Percentiles rank a stretch among this genome's conserved stretches.
Evolutionary conservation across 2,113 vertebrate genomes (phyloP).

Genomic region (Echinops telfairi): DNA sequence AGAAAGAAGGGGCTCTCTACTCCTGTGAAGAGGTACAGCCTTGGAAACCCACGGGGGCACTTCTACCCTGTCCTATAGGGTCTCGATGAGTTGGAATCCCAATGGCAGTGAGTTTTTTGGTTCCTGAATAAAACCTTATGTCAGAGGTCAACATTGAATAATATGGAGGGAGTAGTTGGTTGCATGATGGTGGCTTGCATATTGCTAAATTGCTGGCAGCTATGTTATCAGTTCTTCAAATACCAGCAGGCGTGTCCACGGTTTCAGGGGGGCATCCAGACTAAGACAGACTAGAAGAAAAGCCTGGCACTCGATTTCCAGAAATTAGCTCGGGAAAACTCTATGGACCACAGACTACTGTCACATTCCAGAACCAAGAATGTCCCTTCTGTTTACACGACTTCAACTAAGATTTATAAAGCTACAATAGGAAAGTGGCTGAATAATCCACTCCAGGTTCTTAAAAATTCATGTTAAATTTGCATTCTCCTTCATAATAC

Average conservation of each 20-base stretch:
- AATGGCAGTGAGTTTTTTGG: too few relatives aligned
- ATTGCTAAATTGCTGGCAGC: background rate
- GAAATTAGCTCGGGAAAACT: background rate
- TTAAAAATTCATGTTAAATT: slow-evolving; percentile 79
- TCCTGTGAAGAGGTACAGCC: too few relatives aligned
- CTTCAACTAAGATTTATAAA: slow-evolving; percentile 36
- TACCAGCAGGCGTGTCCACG: background rate
- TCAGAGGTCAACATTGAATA: too few relatives aligned
- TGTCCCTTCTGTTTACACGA: background rate
- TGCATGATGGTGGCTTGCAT: background rate
- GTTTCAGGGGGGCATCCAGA: background rate
- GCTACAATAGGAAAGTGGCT: slow-evolving; percentile 1
- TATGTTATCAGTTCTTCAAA: background rate
- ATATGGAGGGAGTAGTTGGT: background rate
- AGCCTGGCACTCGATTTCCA: background rate
- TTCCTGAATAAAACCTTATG: too few relatives aligned
- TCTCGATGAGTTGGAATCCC: too few relatives aligned
- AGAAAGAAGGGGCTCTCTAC: too few relatives aligned
- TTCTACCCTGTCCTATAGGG: too few relatives aligned
- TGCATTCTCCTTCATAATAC: slow-evolving; percentile 75
- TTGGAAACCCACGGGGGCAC: too few relatives aligned
- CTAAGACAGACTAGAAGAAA: background rate
- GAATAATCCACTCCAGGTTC: slow-evolving; percentile 67
- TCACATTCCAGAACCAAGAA: background rate
- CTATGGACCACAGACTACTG: background rate